Percentiles rank a stretch among this genome's conserved stretches.
These are phyloP conservation scores for Agrotis puta DNA, from an alignment of 2,888 invertebrate species.

Conservation along the genomic window DNA sequence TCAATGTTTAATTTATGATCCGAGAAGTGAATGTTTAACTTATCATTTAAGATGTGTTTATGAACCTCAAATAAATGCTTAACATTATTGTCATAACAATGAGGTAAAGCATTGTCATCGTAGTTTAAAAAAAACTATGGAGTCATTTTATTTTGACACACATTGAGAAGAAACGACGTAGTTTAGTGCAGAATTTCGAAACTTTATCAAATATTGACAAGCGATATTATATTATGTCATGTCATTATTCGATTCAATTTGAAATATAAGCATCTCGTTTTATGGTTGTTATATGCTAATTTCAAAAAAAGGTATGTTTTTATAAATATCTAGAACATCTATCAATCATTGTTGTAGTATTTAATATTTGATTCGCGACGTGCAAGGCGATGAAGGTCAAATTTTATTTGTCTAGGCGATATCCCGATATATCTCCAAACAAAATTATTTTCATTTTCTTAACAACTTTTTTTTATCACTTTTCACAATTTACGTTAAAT, in stretches of 20 bases:
- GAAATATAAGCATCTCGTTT: neutral
- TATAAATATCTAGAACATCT: slow-evolving; percentile 39
- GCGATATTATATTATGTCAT: no score
- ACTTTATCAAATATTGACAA: neutral
- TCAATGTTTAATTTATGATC: slow-evolving; percentile 3
- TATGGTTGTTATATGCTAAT: neutral
- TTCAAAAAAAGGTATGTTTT: slow-evolving; percentile 21
- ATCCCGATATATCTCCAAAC: slow-evolving; percentile 47
- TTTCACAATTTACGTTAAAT: slow-evolving; percentile 12
- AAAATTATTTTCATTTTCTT: slow-evolving; percentile 44
- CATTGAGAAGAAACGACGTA: neutral
- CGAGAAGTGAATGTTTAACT: neutral
- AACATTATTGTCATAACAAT: neutral
- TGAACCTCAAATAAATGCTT: neutral
- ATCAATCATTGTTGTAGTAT: slow-evolving; percentile 43
- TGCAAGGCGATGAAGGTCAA: slow-evolving; percentile 38
- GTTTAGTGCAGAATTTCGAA: neutral
- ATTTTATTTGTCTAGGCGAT: slow-evolving; percentile 49
- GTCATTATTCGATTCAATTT: neutral
- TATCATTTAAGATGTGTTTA: neutral
- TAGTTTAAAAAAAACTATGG: neutral
- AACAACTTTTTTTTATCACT: slow-evolving; percentile 10
- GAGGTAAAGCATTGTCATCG: neutral
- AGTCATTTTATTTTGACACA: neutral
- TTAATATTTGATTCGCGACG: slow-evolving; percentile 36